Conservation (phyloP, 2,113 vertebrate species). For the Tachysurus vachellii region DNA sequence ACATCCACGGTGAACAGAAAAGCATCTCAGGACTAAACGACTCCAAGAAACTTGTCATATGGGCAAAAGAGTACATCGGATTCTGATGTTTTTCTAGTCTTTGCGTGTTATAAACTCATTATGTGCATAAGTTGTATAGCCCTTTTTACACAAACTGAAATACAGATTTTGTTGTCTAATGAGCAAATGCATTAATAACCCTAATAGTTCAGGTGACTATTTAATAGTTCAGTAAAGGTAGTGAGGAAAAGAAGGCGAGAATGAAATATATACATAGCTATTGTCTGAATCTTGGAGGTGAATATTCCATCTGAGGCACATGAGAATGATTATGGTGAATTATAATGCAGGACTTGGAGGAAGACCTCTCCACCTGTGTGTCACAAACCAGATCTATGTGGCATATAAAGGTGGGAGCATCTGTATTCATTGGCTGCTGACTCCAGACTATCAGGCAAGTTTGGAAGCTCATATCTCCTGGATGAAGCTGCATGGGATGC, state of each 20-base stretch:
- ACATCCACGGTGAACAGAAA: background rate
- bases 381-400: conserved; percentile 46
- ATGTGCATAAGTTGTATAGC: background rate
- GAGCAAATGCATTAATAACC: background rate
- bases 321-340: conserved; percentile 42
- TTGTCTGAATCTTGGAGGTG: conserved; percentile 31
- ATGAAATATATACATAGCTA: conserved; percentile 18
- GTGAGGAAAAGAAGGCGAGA: background rate
- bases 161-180: background rate
- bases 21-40: background rate
- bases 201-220: background rate
- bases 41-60: background rate
- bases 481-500: conserved; percentile 63
- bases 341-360: conserved; percentile 46
- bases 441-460: conserved; percentile 59
- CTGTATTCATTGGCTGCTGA: conserved; percentile 52
- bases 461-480: conserved; percentile 61
- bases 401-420: conserved; percentile 46
- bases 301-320: conserved; percentile 26
- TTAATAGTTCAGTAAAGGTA: background rate
- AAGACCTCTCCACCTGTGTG: conserved; percentile 49
- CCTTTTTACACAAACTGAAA: background rate
- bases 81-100: background rate
- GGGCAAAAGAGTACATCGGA: background rate
- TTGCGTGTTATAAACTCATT: background rate